A percentile compares a stretch with the other conserved stretches of the same genome.
phyloP scores from a whole-genome alignment of 2,888 invertebrate genomes.

The Dendrolimus pini region DNA sequence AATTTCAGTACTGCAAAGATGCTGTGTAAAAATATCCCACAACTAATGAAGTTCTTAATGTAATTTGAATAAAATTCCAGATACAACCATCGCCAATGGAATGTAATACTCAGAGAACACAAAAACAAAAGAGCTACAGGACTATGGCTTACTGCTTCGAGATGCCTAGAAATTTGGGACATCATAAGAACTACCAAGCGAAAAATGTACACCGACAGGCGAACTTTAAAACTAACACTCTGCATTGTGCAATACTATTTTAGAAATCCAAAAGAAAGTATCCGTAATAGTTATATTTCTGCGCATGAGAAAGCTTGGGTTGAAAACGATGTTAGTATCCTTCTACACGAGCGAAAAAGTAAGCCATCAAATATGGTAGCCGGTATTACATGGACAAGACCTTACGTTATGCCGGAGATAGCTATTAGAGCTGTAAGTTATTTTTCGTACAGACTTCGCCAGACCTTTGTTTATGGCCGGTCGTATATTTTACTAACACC shows the following conservation, averaged over 20 bases:
- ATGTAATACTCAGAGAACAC: conserved; percentile 51
- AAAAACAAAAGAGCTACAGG: conserved; percentile 33
- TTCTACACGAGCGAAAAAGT: conserved; percentile 32
- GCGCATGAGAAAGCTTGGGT: conserved; percentile 35
- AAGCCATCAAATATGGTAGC: conserved; percentile 11
- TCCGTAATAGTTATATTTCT: conserved; percentile 17
- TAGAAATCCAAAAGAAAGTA: conserved; percentile 14
- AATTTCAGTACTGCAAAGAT: too few relatives aligned
- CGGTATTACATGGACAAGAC: conserved; percentile 24
- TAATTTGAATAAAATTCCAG: conserved; percentile 22
- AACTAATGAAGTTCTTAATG: too few relatives aligned
- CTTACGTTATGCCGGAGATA: conserved; percentile 46
- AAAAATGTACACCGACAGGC: conserved; percentile 32
- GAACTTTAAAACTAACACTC: conserved; percentile 39
- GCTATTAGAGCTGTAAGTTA: conserved; percentile 22
- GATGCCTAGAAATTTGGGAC: conserved; percentile 56
- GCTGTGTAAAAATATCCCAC: too few relatives aligned
- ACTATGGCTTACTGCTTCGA: conserved; percentile 44
- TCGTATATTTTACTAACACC: too few relatives aligned
- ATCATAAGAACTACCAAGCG: conserved; percentile 35
- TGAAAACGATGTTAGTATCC: conserved; percentile 31
- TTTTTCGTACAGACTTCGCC: not conserved
- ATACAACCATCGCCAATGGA: conserved; percentile 55
- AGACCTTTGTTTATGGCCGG: too few relatives aligned
- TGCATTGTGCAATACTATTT: conserved; percentile 44